These are phyloP conservation scores for Volucella inanis DNA, from an alignment of 2,888 invertebrate species.

Conservation along the genomic window DNA sequence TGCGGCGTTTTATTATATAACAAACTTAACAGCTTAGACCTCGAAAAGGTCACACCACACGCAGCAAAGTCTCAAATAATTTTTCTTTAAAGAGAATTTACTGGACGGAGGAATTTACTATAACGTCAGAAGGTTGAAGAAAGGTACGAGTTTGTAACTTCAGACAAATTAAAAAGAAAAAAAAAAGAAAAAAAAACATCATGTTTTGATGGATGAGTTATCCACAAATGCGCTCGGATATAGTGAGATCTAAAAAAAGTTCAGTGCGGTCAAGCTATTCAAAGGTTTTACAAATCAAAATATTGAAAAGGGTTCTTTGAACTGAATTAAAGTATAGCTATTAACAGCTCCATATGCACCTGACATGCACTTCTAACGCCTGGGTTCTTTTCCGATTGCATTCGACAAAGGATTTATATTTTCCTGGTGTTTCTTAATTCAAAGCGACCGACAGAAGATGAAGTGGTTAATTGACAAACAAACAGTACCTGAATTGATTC, in stretches of 20 bases:
- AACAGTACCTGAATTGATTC: slow-evolving; percentile 36
- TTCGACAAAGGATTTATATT: slow-evolving; percentile 3
- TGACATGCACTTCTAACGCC: slow-evolving; percentile 24
- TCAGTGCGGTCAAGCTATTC: background rate
- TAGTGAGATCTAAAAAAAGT: background rate
- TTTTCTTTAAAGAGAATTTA: background rate
- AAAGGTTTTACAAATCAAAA: background rate
- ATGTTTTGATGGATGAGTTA: slow-evolving; percentile 57
- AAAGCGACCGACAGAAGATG: background rate
- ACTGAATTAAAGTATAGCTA: background rate
- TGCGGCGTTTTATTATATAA: slow-evolving; percentile 14
- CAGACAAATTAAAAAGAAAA: background rate
- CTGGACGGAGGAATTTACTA: slow-evolving; percentile 16
- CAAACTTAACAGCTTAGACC: slow-evolving; percentile 17
- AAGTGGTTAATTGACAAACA: slow-evolving; percentile 23
- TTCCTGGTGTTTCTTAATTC: background rate
- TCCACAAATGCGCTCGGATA: background rate
- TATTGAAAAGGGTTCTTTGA: slow-evolving; percentile 12
- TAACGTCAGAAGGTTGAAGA: background rate
- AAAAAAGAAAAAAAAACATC: background rate
- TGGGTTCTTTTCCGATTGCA: background rate
- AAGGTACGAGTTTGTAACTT: background rate
- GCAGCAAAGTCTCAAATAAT: background rate
- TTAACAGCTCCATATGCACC: slow-evolving; percentile 15
- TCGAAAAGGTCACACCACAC: slow-evolving; percentile 18